These are phyloP conservation scores for Ascidia mentula DNA, from an alignment of 23 tunicate genomes.

Conservation along the genomic window DNA sequence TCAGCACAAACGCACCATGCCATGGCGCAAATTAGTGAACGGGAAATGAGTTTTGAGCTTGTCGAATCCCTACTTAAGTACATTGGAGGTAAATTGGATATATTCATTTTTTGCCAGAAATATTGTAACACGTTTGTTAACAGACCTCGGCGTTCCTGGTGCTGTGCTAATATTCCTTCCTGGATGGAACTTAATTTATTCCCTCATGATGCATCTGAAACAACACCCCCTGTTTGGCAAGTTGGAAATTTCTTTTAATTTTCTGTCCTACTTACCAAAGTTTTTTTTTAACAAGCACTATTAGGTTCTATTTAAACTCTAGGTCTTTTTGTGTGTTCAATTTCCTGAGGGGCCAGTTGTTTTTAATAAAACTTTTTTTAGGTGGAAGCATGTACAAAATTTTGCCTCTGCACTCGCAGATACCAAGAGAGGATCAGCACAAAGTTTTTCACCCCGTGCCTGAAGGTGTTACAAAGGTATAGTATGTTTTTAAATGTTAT, in stretches of 20 bases:
- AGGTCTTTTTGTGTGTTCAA: neutral
- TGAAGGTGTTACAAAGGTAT: constrained; percentile 81
- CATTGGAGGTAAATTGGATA: constrained; percentile 49
- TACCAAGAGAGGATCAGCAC: constrained; percentile 96
- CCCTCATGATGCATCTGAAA: constrained; percentile 80
- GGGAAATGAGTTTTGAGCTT: constrained; percentile 75
- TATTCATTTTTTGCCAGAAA: neutral
- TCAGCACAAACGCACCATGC: constrained; percentile 69
- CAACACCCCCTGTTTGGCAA: constrained; percentile 88
- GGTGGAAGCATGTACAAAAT: constrained; percentile 72
- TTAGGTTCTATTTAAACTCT: neutral
- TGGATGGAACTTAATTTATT: constrained; percentile 91
- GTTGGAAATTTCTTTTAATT: neutral
- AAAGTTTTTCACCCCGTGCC: constrained; percentile 83
- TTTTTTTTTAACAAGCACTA: neutral
- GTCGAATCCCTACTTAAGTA: constrained; percentile 76
- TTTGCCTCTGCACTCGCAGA: constrained; percentile 92
- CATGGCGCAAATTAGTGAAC: constrained; percentile 73
- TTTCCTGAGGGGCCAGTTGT: neutral
- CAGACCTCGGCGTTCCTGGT: constrained; percentile 70
- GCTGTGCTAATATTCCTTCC: constrained; percentile 90
- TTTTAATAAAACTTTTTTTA: neutral
- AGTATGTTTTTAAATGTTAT: neutral
- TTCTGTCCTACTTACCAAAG: neutral
- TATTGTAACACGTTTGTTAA: neutral